Evolutionary conservation across 2,113 vertebrate species (phyloP).

Genomic region (Chaetura pelagica): DNA sequence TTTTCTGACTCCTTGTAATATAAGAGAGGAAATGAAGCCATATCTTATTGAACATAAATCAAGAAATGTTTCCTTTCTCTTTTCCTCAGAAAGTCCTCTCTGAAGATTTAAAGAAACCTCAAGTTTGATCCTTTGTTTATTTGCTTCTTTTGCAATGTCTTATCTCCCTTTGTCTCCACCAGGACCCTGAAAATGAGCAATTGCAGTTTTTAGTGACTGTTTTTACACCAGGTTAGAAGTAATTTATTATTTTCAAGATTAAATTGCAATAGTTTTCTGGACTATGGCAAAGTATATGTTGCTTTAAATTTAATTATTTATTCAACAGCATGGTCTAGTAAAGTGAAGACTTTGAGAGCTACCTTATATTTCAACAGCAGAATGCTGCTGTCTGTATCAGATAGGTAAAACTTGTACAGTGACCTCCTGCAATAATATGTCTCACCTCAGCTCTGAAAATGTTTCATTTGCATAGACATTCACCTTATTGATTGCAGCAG

Average conservation of each 20-base stretch:
- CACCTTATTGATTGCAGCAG: neutral
- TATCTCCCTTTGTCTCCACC: neutral
- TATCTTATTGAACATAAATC: neutral
- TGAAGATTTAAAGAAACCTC: neutral
- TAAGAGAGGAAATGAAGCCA: neutral
- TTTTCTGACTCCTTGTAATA: neutral
- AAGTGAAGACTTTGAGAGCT: neutral
- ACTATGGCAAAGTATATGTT: neutral
- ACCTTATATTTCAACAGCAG: neutral
- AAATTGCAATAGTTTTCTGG: neutral
- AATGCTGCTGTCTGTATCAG: neutral
- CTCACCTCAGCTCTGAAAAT: neutral
- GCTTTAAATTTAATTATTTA: neutral
- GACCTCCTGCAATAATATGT: neutral
- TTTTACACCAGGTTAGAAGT: neutral
- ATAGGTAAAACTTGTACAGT: neutral
- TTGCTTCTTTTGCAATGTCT: neutral
- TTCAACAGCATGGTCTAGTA: neutral
- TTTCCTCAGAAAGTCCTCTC: neutral
- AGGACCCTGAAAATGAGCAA: neutral
- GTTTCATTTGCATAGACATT: constrained; percentile 20
- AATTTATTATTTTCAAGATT: neutral
- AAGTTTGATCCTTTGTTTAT: neutral
- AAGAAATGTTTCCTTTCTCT: constrained; percentile 18
- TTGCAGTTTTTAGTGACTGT: neutral